phyloP scores from a whole-genome alignment of 1,140 invertebrate genomes.

The Cydia splendana region DNA sequence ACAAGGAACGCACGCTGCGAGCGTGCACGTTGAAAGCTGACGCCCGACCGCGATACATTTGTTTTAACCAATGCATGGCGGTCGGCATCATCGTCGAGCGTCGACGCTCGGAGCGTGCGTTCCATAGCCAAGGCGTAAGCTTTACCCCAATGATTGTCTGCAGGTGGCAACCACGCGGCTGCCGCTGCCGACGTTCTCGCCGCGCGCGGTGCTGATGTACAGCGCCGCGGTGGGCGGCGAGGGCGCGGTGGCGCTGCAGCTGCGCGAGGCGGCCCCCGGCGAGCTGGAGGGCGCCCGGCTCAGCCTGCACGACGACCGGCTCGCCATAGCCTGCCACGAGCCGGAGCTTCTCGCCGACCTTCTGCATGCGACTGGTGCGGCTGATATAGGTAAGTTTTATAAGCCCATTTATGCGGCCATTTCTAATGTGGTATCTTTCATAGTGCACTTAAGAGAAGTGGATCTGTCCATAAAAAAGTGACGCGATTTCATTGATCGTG shows the following conservation, averaged over 20 bases:
- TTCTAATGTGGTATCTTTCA: too few relatives aligned
- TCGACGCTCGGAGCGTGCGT: too few relatives aligned
- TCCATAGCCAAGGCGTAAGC: too few relatives aligned
- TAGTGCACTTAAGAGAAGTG: too few relatives aligned
- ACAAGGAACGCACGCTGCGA: too few relatives aligned
- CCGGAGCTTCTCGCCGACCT: constrained; percentile 77
- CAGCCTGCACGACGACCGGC: constrained; percentile 66
- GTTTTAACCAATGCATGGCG: too few relatives aligned
- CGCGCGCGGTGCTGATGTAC: constrained; percentile 82
- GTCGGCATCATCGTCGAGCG: too few relatives aligned
- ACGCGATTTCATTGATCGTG: too few relatives aligned
- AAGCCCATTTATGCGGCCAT: not conserved
- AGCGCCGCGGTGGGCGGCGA: constrained; percentile 81
- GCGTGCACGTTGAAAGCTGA: too few relatives aligned
- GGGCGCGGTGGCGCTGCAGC: constrained; percentile 78
- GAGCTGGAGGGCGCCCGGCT: constrained; percentile 60
- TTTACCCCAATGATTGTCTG: not conserved
- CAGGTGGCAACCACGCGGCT: constrained; percentile 73
- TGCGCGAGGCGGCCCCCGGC: constrained; percentile 78
- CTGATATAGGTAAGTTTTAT: constrained; percentile 59
- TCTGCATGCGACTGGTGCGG: constrained; percentile 55
- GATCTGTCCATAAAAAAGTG: too few relatives aligned
- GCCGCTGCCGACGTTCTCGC: constrained; percentile 79
- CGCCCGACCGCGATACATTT: too few relatives aligned
- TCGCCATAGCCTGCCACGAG: constrained; percentile 80